These are phyloP conservation scores for Epizoanthus stellaris DNA, from an alignment of 92 coral and sea anemone genomes.

Conservation along the genomic window DNA sequence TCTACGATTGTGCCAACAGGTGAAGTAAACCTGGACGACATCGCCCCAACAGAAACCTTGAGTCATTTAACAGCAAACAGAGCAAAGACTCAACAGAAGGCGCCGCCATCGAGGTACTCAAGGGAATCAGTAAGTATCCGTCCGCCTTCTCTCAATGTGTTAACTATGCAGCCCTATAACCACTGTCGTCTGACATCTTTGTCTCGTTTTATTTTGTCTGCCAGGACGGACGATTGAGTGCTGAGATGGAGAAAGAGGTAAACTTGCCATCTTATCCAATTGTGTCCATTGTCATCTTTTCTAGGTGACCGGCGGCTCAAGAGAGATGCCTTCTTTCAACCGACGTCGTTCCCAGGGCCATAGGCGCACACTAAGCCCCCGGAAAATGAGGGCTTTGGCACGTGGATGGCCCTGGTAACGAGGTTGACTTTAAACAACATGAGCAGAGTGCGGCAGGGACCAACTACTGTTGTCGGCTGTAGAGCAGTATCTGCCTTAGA, in stretches of 20 bases:
- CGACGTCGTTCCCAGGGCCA: too few species aligned
- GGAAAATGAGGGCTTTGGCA: too few species aligned
- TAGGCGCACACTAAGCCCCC: too few species aligned
- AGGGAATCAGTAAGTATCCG: slow-evolving; percentile 45
- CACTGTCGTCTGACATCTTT: neutral
- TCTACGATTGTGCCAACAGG: slow-evolving; percentile 10
- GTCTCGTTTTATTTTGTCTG: neutral
- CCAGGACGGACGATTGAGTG: slow-evolving; percentile 57
- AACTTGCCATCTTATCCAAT: too few species aligned
- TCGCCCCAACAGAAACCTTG: slow-evolving; percentile 67
- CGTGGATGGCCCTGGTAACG: too few species aligned
- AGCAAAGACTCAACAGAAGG: slow-evolving; percentile 78
- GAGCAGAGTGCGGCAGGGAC: too few species aligned
- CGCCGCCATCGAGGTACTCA: slow-evolving; percentile 79
- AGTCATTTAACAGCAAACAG: slow-evolving; percentile 89
- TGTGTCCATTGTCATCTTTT: too few species aligned
- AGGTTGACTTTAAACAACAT: too few species aligned
- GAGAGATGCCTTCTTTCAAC: too few species aligned
- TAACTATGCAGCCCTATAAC: neutral
- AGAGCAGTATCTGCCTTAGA: too few species aligned
- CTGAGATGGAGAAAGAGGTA: slow-evolving; percentile 43
- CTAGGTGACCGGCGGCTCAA: too few species aligned
- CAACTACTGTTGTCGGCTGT: too few species aligned
- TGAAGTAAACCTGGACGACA: slow-evolving; percentile 62
- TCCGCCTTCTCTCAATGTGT: neutral